These are phyloP conservation scores for Cantharis rustica DNA, from an alignment of 2,888 invertebrate species.

Conservation along the genomic window DNA sequence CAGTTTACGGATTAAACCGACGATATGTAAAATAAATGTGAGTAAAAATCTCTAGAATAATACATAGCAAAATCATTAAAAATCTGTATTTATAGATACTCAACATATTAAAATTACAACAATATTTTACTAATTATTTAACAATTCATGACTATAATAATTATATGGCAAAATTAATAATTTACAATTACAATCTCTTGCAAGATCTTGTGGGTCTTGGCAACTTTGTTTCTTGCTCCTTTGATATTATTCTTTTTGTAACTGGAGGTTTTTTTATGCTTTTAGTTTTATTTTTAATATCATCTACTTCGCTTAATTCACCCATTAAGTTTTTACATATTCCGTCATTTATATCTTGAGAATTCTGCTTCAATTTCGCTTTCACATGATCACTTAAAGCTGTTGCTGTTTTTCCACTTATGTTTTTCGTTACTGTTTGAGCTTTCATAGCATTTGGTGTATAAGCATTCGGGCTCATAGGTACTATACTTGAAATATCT, in stretches of 20 bases:
- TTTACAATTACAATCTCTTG: neutral
- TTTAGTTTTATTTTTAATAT: neutral
- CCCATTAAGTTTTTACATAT: slow-evolving; percentile 26
- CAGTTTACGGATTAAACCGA: no score
- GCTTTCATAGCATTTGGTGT: slow-evolving; percentile 25
- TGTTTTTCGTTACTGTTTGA: neutral
- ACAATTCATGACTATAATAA: neutral
- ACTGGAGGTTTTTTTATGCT: neutral
- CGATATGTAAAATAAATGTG: no score
- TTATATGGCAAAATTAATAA: neutral
- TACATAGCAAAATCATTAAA: no score
- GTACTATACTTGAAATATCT: slow-evolving; percentile 2
- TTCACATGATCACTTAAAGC: neutral
- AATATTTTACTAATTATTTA: neutral
- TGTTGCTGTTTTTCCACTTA: neutral
- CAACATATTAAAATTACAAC: neutral
- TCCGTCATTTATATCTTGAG: neutral
- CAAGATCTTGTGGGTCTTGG: neutral
- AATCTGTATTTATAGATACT: neutral
- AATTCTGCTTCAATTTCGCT: neutral
- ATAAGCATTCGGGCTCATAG: slow-evolving; percentile 25
- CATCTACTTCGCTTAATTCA: slow-evolving; percentile 17
- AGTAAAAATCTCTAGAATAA: no score
- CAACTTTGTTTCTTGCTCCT: neutral
- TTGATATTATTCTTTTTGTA: neutral